A percentile compares a stretch with the other conserved stretches of the same genome.
These are phyloP conservation scores for Pollenia amentaria DNA, from an alignment of 2,888 invertebrate genomes.

Conservation along the genomic window DNA sequence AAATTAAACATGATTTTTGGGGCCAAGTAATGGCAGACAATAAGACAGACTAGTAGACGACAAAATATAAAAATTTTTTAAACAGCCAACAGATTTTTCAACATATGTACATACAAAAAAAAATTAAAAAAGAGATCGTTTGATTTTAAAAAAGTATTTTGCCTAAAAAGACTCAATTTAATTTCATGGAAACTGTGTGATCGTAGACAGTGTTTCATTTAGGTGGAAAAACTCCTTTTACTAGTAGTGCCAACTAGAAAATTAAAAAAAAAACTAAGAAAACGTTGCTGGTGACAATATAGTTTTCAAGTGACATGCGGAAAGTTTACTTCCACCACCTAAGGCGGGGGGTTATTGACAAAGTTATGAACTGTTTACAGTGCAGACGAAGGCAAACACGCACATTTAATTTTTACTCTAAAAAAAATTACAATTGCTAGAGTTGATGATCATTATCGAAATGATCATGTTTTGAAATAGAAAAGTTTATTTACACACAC, in stretches of 20 bases:
- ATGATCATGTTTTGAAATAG: conserved; percentile 52
- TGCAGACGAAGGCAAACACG: conserved; percentile 1
- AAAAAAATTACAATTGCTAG: conserved; percentile 14
- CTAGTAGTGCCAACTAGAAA: conserved; percentile 25
- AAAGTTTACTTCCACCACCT: conserved; percentile 32
- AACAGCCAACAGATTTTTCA: background rate
- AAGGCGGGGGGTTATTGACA: conserved; percentile 29
- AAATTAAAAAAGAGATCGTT: background rate
- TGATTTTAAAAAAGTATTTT: conserved; percentile 42
- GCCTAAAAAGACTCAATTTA: conserved; percentile 1
- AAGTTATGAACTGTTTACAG: conserved; percentile 9
- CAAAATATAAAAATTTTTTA: conserved; percentile 43
- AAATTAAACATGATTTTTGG: conserved; percentile 56
- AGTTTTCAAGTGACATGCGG: conserved; percentile 10
- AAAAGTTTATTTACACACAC: conserved; percentile 25
- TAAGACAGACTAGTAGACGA: conserved; percentile 63
- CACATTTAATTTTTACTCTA: background rate
- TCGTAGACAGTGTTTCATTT: background rate
- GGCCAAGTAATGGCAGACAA: conserved; percentile 61
- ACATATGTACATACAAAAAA: conserved; percentile 8
- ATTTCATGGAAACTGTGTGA: conserved; percentile 29
- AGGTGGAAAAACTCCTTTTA: conserved; percentile 53
- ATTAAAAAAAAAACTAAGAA: conserved; percentile 29
- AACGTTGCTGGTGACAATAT: conserved; percentile 61
- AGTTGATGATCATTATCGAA: conserved; percentile 11